Conservation (phyloP, 2,113 vertebrate genomes). For the Phocoena sinus region DNA sequence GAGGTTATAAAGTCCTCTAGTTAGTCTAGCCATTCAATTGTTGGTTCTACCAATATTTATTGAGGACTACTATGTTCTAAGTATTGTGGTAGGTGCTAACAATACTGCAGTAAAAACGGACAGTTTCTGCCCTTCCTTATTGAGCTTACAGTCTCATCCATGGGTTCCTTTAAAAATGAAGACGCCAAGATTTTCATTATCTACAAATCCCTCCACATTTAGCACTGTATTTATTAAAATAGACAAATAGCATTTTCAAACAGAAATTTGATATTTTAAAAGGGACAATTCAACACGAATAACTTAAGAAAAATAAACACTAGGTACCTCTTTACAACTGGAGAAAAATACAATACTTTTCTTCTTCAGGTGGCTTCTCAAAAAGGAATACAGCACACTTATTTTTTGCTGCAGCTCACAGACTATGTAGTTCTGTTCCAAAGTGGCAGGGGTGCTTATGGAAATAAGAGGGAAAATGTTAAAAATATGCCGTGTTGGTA, state of each 20-base stretch:
- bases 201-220: background rate
- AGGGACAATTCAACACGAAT: background rate
- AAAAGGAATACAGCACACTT: conserved; percentile 94
- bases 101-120: background rate
- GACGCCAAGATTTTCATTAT: background rate
- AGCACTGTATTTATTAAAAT: background rate
- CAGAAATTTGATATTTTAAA: background rate
- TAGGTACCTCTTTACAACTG: conserved; percentile 93
- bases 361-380: conserved; percentile 93
- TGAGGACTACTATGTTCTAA: background rate
- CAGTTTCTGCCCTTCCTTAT: background rate
- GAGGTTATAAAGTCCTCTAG: background rate
- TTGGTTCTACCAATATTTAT: background rate
- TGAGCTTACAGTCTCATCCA: background rate
- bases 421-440: conserved; percentile 95
- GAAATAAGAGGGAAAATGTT: background rate
- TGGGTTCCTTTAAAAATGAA: background rate
- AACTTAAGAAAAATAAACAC: background rate
- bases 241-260: background rate
- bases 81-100: background rate
- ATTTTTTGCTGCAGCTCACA: conserved; percentile 95
- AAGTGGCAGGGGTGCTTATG: conserved; percentile 92
- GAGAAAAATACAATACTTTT: conserved; percentile 97
- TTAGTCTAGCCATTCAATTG: background rate
- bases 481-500: background rate